Evolutionary conservation across 1,140 invertebrate species (phyloP).

Genomic region (Sitobion miscanthi): DNA sequence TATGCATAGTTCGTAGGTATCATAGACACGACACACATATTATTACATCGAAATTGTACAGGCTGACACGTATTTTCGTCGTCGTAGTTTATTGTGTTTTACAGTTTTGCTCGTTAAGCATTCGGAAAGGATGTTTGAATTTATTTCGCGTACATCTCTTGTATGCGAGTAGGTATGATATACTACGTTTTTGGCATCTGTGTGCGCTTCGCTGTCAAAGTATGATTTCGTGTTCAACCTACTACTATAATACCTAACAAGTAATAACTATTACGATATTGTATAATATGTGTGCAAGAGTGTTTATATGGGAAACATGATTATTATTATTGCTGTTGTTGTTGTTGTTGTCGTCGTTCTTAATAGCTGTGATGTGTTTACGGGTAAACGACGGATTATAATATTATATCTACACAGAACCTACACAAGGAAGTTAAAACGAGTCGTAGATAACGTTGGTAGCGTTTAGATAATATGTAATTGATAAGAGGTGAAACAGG

Average conservation of each 20-base stretch:
- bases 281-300: not conserved
- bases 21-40: not conserved
- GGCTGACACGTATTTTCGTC: not conserved
- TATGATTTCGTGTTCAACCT: slow-evolving; percentile 1
- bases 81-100: not conserved
- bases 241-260: not conserved
- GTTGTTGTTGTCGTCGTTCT: not conserved
- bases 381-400: not conserved
- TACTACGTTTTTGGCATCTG: not conserved
- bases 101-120: not conserved
- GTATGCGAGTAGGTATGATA: not conserved
- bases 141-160: not conserved
- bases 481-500: not conserved
- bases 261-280: not conserved
- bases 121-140: not conserved
- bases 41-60: not conserved
- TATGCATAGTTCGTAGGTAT: not conserved
- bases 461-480: not conserved
- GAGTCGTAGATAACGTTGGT: not conserved
- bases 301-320: not conserved
- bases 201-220: not conserved
- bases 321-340: not conserved
- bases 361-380: not conserved
- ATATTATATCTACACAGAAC: not conserved
- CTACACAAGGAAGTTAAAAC: not conserved